These are phyloP conservation scores for Pelvicachromis taeniatus DNA, from an alignment of 2,113 vertebrate genomes.

Conservation along the genomic window DNA sequence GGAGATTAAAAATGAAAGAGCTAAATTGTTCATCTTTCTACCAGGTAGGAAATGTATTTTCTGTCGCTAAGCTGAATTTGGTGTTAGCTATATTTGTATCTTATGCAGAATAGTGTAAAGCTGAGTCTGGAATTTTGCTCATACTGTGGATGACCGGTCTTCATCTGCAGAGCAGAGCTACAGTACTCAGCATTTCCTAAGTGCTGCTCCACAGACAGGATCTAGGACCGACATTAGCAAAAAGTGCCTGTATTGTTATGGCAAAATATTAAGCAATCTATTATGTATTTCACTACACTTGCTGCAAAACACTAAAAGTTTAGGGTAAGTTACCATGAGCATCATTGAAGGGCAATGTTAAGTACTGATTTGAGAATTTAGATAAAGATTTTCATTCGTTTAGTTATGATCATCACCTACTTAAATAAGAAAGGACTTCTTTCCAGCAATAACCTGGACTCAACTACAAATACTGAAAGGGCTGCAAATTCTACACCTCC, in stretches of 20 bases:
- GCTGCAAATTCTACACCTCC: background rate
- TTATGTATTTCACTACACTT: background rate
- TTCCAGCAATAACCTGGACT: background rate
- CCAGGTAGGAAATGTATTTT: constrained; percentile 9
- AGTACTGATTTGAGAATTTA: background rate
- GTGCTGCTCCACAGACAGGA: background rate
- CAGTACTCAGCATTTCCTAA: background rate
- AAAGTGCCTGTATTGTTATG: background rate
- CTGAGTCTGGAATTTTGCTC: background rate
- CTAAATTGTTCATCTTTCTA: background rate
- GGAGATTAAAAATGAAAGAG: background rate
- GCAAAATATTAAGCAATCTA: background rate
- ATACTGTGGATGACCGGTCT: background rate
- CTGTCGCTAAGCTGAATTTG: background rate
- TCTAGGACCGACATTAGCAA: background rate
- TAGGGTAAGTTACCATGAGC: background rate
- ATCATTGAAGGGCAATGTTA: background rate
- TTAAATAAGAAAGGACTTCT: background rate
- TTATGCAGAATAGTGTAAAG: background rate
- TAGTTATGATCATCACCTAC: background rate
- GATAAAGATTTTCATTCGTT: background rate
- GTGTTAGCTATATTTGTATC: background rate
- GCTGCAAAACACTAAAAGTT: background rate
- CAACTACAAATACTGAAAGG: background rate
- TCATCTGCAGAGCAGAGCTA: background rate